phyloP scores from a whole-genome alignment of 2,113 vertebrate species.

The Herpailurus yagouaroundi region DNA sequence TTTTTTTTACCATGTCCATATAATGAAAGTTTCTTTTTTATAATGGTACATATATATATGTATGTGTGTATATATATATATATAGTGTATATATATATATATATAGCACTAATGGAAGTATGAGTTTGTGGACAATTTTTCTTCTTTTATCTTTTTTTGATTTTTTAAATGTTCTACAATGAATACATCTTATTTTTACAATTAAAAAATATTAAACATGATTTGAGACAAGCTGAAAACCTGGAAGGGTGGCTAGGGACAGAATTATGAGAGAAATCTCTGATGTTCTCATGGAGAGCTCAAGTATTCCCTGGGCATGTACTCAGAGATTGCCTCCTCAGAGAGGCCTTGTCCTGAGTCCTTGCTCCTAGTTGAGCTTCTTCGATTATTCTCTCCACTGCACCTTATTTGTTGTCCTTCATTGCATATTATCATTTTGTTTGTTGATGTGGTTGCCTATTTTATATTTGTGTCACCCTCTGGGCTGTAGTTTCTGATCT shows the following conservation, averaged over 20 bases:
- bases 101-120: not conserved
- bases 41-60: not conserved
- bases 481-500: not conserved
- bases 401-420: not conserved
- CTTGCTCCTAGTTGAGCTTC: not conserved
- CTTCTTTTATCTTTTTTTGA: conserved; percentile 30
- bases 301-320: not conserved
- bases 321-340: not conserved
- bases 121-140: not conserved
- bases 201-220: conserved; percentile 13
- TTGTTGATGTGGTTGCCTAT: not conserved
- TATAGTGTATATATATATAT: not conserved
- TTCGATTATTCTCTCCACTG: not conserved
- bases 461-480: not conserved
- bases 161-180: conserved; percentile 10
- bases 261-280: not conserved
- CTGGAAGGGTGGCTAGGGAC: not conserved
- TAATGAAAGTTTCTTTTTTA: conserved; percentile 35
- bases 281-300: not conserved
- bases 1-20: not conserved
- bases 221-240: not conserved
- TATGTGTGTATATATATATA: not conserved
- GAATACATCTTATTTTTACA: not conserved
- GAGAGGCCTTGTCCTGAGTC: not conserved
- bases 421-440: not conserved